Evolutionary conservation across 2,113 vertebrate genomes (phyloP).

Genomic region (Rattus rattus): DNA sequence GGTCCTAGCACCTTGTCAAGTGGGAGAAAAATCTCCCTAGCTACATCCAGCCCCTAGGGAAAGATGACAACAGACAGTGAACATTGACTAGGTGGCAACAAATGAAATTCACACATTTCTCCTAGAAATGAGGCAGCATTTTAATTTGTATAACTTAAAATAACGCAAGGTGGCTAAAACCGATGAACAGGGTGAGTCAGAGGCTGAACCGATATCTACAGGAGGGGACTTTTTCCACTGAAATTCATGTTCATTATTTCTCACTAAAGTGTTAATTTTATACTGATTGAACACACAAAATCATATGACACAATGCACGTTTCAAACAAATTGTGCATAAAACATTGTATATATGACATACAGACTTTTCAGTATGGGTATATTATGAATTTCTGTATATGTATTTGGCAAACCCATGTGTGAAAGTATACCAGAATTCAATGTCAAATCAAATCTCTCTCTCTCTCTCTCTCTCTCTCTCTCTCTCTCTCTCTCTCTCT

Average conservation of each 20-base stretch:
- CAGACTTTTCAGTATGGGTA: not conserved
- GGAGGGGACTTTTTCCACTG: not conserved
- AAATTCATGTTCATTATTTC: not conserved
- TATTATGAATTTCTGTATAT: not conserved
- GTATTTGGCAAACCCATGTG: not conserved
- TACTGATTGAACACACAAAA: not conserved
- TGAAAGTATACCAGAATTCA: not conserved
- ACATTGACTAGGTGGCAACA: not conserved
- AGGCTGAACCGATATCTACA: not conserved
- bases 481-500: not conserved
- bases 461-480: not conserved
- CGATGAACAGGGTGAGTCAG: not conserved
- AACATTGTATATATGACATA: not conserved
- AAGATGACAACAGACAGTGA: not conserved
- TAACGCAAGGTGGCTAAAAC: not conserved
- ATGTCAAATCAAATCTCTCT: not conserved
- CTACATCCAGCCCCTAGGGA: not conserved
- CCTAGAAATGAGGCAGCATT: not conserved
- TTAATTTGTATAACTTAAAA: not conserved
- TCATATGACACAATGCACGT: not conserved
- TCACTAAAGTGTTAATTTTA: not conserved
- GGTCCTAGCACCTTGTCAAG: not conserved
- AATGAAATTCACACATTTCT: not conserved
- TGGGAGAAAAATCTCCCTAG: not conserved
- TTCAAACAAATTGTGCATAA: not conserved